Evolutionary conservation across 2,888 invertebrate genomes (phyloP).

Genomic region (Drosophila nr. fundita): DNA sequence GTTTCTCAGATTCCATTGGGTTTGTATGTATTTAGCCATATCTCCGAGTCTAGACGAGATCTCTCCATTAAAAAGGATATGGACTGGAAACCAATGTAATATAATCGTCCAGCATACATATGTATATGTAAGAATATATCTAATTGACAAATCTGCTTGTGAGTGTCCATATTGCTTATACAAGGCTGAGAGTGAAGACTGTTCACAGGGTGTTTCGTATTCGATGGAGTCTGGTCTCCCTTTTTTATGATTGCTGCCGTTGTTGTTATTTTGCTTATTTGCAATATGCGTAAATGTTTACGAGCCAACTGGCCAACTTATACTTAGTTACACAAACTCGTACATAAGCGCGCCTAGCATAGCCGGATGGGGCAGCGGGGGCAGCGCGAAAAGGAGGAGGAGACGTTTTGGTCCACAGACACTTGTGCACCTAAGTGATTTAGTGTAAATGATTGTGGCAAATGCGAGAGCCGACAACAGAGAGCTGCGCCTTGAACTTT

Average conservation of each 20-base stretch:
- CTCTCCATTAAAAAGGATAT: not conserved
- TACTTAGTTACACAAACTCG: slow-evolving; percentile 31
- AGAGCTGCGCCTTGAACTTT: slow-evolving; percentile 33
- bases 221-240: not conserved
- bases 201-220: not conserved
- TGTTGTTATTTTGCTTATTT: slow-evolving; percentile 66
- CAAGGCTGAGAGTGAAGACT: not conserved
- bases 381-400: slow-evolving; percentile 3
- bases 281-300: slow-evolving; percentile 80
- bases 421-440: slow-evolving; percentile 80
- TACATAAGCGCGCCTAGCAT: slow-evolving; percentile 24
- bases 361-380: slow-evolving; percentile 33
- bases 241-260: slow-evolving; percentile 13
- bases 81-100: not conserved
- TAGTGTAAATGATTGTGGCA: slow-evolving; percentile 81
- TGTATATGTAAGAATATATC: too few relatives aligned
- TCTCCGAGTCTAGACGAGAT: not conserved
- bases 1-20: not conserved
- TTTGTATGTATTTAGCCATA: not conserved
- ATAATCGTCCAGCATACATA: too few relatives aligned
- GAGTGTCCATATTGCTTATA: too few relatives aligned
- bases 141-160: too few relatives aligned
- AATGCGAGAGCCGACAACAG: slow-evolving; percentile 40
- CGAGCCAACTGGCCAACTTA: slow-evolving; percentile 52
- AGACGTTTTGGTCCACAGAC: slow-evolving; percentile 44